Evolutionary conservation across 35 echinoderm and acorn worm species (phyloP), one percentile per base, ranked within the genome.

Genomic region (Nesometra sesokonis): DNA sequence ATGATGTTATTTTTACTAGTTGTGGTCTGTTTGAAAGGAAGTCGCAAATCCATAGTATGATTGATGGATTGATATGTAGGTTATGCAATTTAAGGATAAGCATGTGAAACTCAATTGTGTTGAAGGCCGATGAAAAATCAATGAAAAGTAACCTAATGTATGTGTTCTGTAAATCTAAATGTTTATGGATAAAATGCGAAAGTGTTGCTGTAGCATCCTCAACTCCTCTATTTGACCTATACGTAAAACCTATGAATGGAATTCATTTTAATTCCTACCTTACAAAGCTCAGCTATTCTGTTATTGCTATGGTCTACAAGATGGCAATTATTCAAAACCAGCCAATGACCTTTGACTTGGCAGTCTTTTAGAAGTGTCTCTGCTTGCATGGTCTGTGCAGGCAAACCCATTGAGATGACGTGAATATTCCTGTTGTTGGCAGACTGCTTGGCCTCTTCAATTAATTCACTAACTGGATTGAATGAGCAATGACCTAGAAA

Each of bases 281-380:
- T 88, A 36, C 93, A 84, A 34, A 90, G 77, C 0, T 91, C 37
- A 32, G 90, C 36, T n/a, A 97, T 87, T 13, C 92, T 87, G 32
- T 82, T 57, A 29, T 57, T 87, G 88, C 90, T 89, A 13, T 90
- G 47, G 5, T 78, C 67, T 4, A 90, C 89, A 19, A 90, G 77
- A 33, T 98, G 92, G 81, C 90, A 94, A 78, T 98, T 98, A 35
- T 92, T 90, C 29, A 98, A 79, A 29, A 98, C 37, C 32, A 94
- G 76, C 95, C 95, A 98, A 15, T 94, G 78, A 34, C 95, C 95
- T 43, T 33, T 81, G 19, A 23, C 0, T 52, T 87, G 77, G 32
- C 95, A 94, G 11, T 92, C 83, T 34, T 90, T 85, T 27, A 98
- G 13, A 32, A 91, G 85, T 77, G 35, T 80, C 0, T 86, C 78